Conservation (phyloP, 92 coral and sea anemone species). For the Siderastrea siderea region DNA sequence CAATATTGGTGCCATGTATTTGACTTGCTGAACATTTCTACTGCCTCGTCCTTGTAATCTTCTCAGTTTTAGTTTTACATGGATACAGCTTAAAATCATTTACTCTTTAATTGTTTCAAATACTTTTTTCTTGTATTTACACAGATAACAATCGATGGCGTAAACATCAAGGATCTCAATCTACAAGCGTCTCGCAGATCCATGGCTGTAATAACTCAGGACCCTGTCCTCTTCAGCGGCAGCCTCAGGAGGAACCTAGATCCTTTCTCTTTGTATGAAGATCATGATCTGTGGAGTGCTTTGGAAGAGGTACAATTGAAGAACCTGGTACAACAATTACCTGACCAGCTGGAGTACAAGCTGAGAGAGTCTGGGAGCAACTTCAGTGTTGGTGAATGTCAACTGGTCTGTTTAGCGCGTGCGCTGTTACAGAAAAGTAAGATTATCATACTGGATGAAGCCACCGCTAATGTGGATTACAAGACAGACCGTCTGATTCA, state of each 20-base stretch:
- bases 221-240: constrained; percentile 76
- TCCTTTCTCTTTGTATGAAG: constrained; percentile 39
- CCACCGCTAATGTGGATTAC: constrained; percentile 71
- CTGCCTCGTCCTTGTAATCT: no score
- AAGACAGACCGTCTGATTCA: constrained; percentile 49
- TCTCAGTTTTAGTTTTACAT: no score
- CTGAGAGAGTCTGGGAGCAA: constrained; percentile 63
- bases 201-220: constrained; percentile 68
- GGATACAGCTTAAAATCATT: no score
- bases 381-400: constrained; percentile 76
- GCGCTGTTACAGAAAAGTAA: constrained; percentile 61
- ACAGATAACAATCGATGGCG: constrained; percentile 18
- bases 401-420: constrained; percentile 70
- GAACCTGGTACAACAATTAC: constrained; percentile 33
- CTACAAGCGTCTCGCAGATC: constrained; percentile 54
- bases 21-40: no score
- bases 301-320: constrained; percentile 70
- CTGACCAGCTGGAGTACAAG: constrained; percentile 55
- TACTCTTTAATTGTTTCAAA: no score
- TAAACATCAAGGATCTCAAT: constrained; percentile 47
- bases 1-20: no score
- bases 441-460: constrained; percentile 75
- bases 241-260: constrained; percentile 62
- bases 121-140: no score
- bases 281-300: constrained; percentile 63